Base-by-base conservation (phyloP, 2,888 invertebrate species). In the Epicampocera succincta region DNA sequence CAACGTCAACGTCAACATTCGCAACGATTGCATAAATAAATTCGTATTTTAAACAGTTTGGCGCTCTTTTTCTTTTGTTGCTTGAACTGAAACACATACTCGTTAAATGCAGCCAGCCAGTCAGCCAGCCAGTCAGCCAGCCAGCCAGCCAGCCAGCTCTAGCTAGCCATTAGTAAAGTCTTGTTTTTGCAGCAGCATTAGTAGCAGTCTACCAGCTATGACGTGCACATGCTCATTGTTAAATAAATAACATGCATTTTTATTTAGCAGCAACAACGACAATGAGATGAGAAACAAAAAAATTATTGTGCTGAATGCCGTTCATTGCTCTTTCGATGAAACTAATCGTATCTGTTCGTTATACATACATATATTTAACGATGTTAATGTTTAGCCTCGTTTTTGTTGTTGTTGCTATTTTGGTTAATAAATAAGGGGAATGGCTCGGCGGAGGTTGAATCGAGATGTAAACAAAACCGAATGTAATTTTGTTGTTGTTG, bases 321-420 rank as follows among this genome's bases (percentile, higher is more conserved):
- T 89, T 88, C 90, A 88, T 87, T 89, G 89, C 89, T 89, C 90
- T 89, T 88, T 75, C 42, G 48, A 65, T 15, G 38, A 44, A 46
- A 46, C 29, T 46, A 44, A 42, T 63, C 54, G 72, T 54, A 54
- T 52, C 42, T 33, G 50, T 21, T 78, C 78, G 78, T 78, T 72
- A 44, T 60, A 44, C 2, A 66, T n/a, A n/a, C n/a, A n/a, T n/a
- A n/a, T n/a, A n/a, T 38, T 33, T 50, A 76, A 78, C 78, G 78
- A 78, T 58, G 52, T 72, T 75, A 74, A 68, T 58, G 65, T 71
- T 58, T 75, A 68, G 69, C 75, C 84, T 84, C 83, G 80, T 83
- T 83, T 83, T 42, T 44, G 8, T 29, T 48, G n/a, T 56, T 13
- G 11, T 48, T 25, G 15, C 2, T 19, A 9, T 17, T 48, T 19